Evolutionary conservation across 2,888 invertebrate genomes (phyloP).

Genomic region (Chalcis sispes): DNA sequence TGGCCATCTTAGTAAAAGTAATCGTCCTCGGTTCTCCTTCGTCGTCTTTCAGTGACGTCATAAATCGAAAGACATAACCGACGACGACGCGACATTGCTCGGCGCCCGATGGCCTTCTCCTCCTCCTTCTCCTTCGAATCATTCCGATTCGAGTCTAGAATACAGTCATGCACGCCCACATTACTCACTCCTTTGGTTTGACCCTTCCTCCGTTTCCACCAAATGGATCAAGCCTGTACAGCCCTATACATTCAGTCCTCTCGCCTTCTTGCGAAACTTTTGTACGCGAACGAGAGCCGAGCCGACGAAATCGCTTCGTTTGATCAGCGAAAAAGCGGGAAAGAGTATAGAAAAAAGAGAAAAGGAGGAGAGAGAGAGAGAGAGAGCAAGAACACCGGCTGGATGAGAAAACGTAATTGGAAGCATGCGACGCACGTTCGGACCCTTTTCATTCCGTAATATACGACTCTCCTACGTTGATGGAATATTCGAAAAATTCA

Average conservation of each 20-base stretch:
- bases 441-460: constrained; percentile 68
- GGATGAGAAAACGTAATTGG: constrained; percentile 65
- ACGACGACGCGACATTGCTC: constrained; percentile 61
- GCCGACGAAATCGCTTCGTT: constrained; percentile 39
- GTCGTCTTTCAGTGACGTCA: constrained; percentile 66
- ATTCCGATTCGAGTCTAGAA: no score
- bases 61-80: constrained; percentile 70
- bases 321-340: constrained; percentile 47
- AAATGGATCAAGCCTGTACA: not conserved
- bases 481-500: constrained; percentile 74
- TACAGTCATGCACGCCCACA: no score
- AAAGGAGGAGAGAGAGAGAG: constrained; percentile 46
- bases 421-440: constrained; percentile 70
- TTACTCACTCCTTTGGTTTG: constrained; percentile 61
- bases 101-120: no score
- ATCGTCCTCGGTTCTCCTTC: constrained; percentile 66
- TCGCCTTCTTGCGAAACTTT: not conserved
- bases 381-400: not conserved
- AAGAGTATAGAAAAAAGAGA: not conserved
- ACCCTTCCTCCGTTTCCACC: constrained; percentile 13
- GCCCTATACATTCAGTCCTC: not conserved
- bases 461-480: constrained; percentile 70
- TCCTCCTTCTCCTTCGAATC: no score
- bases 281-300: not conserved
- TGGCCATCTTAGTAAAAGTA: constrained; percentile 61